Conservation (phyloP, 2,797 vertebrate genomes). For the Sebastolobus altivelis region DNA sequence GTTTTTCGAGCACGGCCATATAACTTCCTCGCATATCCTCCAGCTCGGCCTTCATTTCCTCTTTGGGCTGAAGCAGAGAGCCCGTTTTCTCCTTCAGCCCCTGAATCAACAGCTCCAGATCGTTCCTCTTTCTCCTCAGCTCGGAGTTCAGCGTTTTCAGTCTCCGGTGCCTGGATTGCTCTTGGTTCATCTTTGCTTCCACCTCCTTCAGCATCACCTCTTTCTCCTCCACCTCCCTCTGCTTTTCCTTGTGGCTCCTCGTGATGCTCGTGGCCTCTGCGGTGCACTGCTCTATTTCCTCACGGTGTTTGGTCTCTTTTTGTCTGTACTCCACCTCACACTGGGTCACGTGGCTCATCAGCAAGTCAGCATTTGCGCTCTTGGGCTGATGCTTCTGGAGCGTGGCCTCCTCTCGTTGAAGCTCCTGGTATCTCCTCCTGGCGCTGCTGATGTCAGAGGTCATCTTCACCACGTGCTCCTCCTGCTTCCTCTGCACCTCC, state of each 20-base stretch:
- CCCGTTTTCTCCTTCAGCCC: constrained; percentile 42
- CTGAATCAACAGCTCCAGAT: constrained; percentile 56
- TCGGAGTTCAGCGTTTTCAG: constrained; percentile 27
- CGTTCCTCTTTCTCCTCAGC: constrained; percentile 32
- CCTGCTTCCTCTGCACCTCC: constrained; percentile 50
- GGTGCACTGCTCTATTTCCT: constrained; percentile 41
- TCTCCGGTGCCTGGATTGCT: constrained; percentile 28
- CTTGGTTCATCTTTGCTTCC: constrained; percentile 55
- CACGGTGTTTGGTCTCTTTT: constrained; percentile 9
- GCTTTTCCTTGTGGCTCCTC: constrained; percentile 54
- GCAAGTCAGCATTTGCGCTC: constrained; percentile 21
- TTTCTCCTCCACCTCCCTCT: constrained; percentile 57
- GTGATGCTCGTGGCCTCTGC: constrained; percentile 40
- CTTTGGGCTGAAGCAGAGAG: constrained; percentile 63
- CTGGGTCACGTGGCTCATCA: constrained; percentile 36
- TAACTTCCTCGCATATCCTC: constrained; percentile 19
- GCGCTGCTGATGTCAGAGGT: constrained; percentile 29
- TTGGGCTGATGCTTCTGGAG: constrained; percentile 51
- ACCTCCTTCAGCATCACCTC: constrained; percentile 58
- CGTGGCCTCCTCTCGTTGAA: constrained; percentile 61
- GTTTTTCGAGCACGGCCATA: constrained; percentile 37
- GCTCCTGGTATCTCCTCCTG: constrained; percentile 56
- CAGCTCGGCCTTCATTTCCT: constrained; percentile 61
- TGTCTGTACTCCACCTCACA: constrained; percentile 42
- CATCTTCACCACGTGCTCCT: constrained; percentile 59